These are phyloP conservation scores for Halcyon malimbica DNA, from an alignment of 2,113 vertebrate species.

Conservation along the genomic window DNA sequence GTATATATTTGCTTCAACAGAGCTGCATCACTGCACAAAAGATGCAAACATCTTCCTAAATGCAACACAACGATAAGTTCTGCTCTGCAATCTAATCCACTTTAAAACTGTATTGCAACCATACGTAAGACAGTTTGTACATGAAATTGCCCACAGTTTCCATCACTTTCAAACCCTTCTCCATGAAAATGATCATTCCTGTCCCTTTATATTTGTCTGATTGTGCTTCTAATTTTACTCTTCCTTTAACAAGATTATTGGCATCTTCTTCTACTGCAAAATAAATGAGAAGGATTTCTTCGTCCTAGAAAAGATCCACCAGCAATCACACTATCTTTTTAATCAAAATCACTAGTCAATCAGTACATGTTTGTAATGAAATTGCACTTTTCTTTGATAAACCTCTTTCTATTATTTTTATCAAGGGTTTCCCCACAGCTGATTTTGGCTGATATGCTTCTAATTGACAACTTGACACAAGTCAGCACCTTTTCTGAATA, in stretches of 20 bases:
- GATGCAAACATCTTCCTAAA: neutral
- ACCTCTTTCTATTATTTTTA: constrained; percentile 39
- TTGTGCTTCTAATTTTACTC: neutral
- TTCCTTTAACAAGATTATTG: neutral
- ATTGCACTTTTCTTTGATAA: constrained; percentile 25
- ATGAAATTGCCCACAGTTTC: neutral
- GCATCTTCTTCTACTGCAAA: neutral
- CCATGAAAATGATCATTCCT: neutral
- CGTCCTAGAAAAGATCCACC: constrained; percentile 10
- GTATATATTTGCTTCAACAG: neutral
- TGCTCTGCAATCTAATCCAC: neutral
- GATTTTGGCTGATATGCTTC: constrained; percentile 29
- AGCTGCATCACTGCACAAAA: neutral
- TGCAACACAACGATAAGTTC: neutral
- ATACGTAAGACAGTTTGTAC: neutral
- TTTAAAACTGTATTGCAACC: neutral
- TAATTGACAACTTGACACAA: constrained; percentile 28
- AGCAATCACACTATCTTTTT: constrained; percentile 22
- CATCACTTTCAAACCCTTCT: neutral
- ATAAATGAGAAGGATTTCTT: neutral
- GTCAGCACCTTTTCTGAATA: neutral
- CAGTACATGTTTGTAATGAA: neutral
- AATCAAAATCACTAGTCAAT: constrained; percentile 20
- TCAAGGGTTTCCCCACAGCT: neutral
- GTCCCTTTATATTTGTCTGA: neutral